phyloP scores from a whole-genome alignment of 2,888 invertebrate species.

The Macrosoma leucophasiata region DNA sequence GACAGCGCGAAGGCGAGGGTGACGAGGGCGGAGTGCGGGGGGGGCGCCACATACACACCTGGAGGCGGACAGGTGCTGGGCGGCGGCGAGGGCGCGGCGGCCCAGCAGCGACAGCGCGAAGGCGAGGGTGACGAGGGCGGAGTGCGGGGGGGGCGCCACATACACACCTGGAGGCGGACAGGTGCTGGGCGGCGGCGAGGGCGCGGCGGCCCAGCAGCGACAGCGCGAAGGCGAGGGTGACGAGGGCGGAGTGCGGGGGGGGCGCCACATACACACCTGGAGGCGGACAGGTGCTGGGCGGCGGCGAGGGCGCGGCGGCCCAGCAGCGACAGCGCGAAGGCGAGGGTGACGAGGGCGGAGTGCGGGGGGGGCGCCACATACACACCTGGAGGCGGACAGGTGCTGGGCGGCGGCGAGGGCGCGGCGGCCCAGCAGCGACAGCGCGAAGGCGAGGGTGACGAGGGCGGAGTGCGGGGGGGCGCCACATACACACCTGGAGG shows the following conservation, averaged over 20 bases:
- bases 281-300: constrained; percentile 93
- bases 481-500: constrained; percentile 84
- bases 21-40: constrained; percentile 86
- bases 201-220: constrained; percentile 94
- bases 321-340: constrained; percentile 93
- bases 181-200: constrained; percentile 96
- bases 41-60: constrained; percentile 75
- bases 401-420: constrained; percentile 97
- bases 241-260: constrained; percentile 84
- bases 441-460: constrained; percentile 92
- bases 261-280: constrained; percentile 78
- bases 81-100: constrained; percentile 94
- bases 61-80: constrained; percentile 93
- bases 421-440: constrained; percentile 93
- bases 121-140: constrained; percentile 90
- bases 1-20: constrained; percentile 95
- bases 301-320: constrained; percentile 96
- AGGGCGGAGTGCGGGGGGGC: constrained; percentile 83
- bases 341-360: constrained; percentile 89
- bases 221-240: constrained; percentile 93
- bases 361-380: constrained; percentile 77
- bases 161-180: constrained; percentile 86
- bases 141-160: constrained; percentile 78
- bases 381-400: constrained; percentile 86
- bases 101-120: constrained; percentile 94